A percentile compares a stretch with the other conserved stretches of the same genome.
phyloP scores from a whole-genome alignment of 2,888 invertebrate genomes.

The Drosophila setosimentum region DNA sequence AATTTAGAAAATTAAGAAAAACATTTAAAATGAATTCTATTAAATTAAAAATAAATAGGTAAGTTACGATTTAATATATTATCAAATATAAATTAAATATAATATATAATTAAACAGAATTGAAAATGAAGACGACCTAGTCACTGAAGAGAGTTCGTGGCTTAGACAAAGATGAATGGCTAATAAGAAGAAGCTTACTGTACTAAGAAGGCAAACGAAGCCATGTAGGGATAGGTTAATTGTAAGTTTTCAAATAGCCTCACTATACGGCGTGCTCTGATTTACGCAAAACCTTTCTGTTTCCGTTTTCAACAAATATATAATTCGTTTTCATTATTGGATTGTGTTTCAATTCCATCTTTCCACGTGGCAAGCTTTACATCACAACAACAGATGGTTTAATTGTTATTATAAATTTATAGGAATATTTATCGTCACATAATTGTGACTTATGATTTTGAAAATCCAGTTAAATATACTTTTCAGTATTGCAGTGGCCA shows the following conservation, averaged over 20 bases:
- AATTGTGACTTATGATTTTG: neutral
- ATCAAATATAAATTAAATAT: neutral
- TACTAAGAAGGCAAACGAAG: too few species aligned
- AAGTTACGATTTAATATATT: fast-evolving
- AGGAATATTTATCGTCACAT: neutral
- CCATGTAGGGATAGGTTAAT: neutral
- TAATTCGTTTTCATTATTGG: neutral
- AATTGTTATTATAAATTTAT: neutral
- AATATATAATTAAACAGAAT: neutral
- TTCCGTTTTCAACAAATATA: neutral
- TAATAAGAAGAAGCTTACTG: neutral
- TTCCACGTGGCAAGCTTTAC: neutral
- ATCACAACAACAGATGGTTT: neutral
- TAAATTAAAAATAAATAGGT: neutral
- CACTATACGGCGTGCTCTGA: neutral
- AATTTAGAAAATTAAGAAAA: fast-evolving
- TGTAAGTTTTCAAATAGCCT: neutral
- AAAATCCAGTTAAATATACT: neutral
- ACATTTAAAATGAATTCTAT: neutral
- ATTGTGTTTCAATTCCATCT: neutral
- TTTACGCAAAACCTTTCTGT: neutral
- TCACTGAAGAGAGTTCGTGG: neutral
- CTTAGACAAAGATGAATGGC: neutral
- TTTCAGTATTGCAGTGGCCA: neutral
- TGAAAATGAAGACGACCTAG: too few species aligned